Percentiles rank a stretch among this genome's conserved stretches.
phyloP scores from a whole-genome alignment of 1,140 invertebrate genomes.

The Panagrolaimus sp. region DNA sequence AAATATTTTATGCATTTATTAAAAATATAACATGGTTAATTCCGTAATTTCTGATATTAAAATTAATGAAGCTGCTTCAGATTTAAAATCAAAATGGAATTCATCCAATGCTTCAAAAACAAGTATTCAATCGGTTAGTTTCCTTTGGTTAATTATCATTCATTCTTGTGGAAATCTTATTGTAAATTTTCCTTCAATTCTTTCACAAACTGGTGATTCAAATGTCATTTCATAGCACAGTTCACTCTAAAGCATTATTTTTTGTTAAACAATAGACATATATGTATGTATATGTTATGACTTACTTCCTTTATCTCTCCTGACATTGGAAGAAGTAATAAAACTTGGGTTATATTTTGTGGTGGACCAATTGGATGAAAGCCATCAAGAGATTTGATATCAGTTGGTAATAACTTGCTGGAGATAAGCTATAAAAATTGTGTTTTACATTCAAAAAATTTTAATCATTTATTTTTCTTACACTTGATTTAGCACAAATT shows the following conservation, averaged over 20 bases:
- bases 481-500: neutral
- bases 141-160: too few relatives aligned
- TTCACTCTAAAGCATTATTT: neutral
- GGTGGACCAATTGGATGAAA: neutral
- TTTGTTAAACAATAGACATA: too few relatives aligned
- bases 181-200: neutral
- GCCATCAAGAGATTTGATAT: neutral
- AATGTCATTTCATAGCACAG: slow-evolving; percentile 9
- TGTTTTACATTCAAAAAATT: neutral
- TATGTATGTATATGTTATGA: neutral
- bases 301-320: neutral
- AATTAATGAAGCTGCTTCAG: too few relatives aligned
- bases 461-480: neutral
- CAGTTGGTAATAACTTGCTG: neutral
- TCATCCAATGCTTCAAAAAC: too few relatives aligned
- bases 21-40: too few relatives aligned
- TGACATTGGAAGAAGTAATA: neutral
- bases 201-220: neutral
- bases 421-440: slow-evolving; percentile 4
- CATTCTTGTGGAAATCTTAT: neutral
- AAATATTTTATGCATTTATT: too few relatives aligned
- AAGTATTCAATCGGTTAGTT: too few relatives aligned
- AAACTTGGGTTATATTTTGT: slow-evolving; percentile 13
- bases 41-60: too few relatives aligned
- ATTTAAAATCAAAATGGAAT: too few relatives aligned